Evolutionary conservation across 1,140 invertebrate species (phyloP), one percentile per base, ranked within the genome.

Genomic region (Lucilia cuprina): DNA sequence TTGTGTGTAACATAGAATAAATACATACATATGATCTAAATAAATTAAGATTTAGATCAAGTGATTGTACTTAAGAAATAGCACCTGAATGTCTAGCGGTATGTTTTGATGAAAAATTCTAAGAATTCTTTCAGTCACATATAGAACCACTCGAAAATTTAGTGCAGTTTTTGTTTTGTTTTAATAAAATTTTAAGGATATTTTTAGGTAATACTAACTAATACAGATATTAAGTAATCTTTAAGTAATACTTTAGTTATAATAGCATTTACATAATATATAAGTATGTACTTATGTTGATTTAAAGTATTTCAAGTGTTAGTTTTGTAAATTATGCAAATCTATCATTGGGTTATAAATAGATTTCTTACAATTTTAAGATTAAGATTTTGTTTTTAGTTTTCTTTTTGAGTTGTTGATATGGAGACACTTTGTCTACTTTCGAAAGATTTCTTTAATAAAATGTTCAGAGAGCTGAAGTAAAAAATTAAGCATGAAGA

Each of bases 61-160:
- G 50, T 55, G 50, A 55, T 55, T 55, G 50, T 55, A 5, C 13
- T n/a, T 55, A 1, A 17, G 13, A 55, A 55, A n/a, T 13, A 55
- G 50, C 50, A 55, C 50, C 50, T 70, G 65, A 70, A 70, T 70
- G 65, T 70, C 65, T 70, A 70, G 65, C 19, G 19, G 65, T 70
- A 21, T 21, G 21, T 70, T 70, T 70, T 41, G 65, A 70, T 70
- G 65, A 1, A 70, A n/a, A 70, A 70, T 70, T 70, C 65, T 70
- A 5, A 10, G 65, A 70, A 70, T 70, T 70, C 10, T 12, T 21
- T 21, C 21, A 21, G 1, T 30, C 25, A 30, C 25, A 30, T 19
- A 0, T 55, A 5, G 4, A 55, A 55, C 7, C 50, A 55, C 50
- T 55, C 50, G 50, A 55, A 55, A 55, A 55, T 14, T 4, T 55